Conservation (phyloP, 1,140 invertebrate genomes). For the Popillia japonica region DNA sequence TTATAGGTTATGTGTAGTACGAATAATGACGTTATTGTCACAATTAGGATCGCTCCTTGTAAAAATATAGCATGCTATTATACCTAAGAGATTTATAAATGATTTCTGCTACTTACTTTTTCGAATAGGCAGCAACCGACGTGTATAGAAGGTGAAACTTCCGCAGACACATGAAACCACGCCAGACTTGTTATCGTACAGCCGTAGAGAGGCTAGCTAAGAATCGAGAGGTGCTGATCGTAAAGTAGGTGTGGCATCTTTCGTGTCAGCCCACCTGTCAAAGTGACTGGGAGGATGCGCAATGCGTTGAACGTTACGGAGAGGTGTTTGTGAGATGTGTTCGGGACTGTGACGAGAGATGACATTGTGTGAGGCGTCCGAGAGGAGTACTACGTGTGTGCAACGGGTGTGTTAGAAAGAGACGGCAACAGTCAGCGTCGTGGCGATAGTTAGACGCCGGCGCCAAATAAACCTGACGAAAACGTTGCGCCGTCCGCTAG, state of each 20-base stretch:
- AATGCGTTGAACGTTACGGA: constrained; percentile 43
- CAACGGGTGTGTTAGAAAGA: constrained; percentile 45
- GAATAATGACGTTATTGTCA: constrained; percentile 34
- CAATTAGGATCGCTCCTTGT: too few species aligned
- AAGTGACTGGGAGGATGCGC: constrained; percentile 59
- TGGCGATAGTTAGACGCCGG: constrained; percentile 48
- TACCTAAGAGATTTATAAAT: too few species aligned
- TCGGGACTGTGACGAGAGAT: constrained; percentile 59
- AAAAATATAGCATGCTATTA: too few species aligned
- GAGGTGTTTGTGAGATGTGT: constrained; percentile 54
- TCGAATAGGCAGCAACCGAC: too few species aligned
- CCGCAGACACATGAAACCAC: neutral
- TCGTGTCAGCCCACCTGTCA: constrained; percentile 58
- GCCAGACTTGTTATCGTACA: constrained; percentile 35
- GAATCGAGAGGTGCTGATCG: constrained; percentile 47
- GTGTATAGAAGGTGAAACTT: too few species aligned
- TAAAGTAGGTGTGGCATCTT: constrained; percentile 52
- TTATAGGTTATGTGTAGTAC: constrained; percentile 50
- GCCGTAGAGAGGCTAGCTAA: constrained; percentile 50
- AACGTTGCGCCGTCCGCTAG: constrained; percentile 56
- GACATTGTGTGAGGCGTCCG: constrained; percentile 54
- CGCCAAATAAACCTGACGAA: constrained; percentile 48
- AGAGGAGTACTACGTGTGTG: constrained; percentile 19
- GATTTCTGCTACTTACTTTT: too few species aligned
- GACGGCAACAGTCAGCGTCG: constrained; percentile 44